Evolutionary conservation across 1,140 invertebrate species (phyloP).

Genomic region (Drosophila paulistorum): DNA sequence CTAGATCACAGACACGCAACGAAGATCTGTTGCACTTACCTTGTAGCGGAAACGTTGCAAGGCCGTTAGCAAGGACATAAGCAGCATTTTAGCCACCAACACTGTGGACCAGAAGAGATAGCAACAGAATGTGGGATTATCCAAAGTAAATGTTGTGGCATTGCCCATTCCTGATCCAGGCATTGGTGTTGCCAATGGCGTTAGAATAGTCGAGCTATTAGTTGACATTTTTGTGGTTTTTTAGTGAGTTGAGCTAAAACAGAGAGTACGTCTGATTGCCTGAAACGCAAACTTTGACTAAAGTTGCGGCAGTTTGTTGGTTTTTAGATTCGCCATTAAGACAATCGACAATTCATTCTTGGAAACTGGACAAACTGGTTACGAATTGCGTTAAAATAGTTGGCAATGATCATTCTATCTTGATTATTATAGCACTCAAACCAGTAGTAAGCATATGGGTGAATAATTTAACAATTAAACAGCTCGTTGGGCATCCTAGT

Average conservation of each 20-base stretch:
- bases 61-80: constrained; percentile 84
- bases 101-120: constrained; percentile 84
- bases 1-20: not conserved
- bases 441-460: constrained; percentile 7
- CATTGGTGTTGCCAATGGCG: constrained; percentile 9
- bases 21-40: constrained; percentile 51
- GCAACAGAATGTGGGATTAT: constrained; percentile 83
- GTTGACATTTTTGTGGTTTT: not conserved
- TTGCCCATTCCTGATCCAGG: constrained; percentile 26
- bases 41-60: constrained; percentile 83
- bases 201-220: constrained; percentile 7
- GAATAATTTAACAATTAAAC: constrained; percentile 14
- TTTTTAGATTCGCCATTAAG: not conserved
- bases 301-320: not conserved
- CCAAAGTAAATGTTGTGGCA: constrained; percentile 47
- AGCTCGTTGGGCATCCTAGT: not conserved
- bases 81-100: constrained; percentile 84
- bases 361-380: constrained; percentile 64
- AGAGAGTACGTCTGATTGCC: constrained; percentile 9
- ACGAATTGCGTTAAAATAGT: constrained; percentile 30
- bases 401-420: constrained; percentile 10
- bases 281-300: constrained; percentile 22
- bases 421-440: constrained; percentile 8
- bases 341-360: constrained; percentile 1
- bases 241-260: constrained; percentile 15